A percentile compares a stretch with the other conserved stretches of the same genome.
These are phyloP conservation scores for Habropoda laboriosa DNA, from an alignment of 1,140 invertebrate species.

Conservation along the genomic window DNA sequence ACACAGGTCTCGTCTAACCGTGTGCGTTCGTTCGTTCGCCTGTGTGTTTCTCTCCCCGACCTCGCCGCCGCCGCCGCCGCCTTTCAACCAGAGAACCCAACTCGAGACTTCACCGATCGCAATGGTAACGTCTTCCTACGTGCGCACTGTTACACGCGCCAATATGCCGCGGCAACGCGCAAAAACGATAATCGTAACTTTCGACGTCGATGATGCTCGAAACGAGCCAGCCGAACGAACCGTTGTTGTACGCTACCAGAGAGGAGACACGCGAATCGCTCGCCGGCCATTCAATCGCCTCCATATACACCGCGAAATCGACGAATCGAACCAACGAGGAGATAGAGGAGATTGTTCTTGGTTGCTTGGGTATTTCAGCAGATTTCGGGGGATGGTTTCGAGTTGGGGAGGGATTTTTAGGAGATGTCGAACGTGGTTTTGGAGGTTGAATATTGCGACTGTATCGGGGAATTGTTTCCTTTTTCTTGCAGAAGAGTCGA, in stretches of 20 bases:
- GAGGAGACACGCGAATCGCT: slow-evolving; percentile 40
- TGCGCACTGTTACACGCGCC: slow-evolving; percentile 13
- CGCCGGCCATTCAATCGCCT: slow-evolving; percentile 21
- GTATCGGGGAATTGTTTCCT: no score
- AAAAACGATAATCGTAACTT: slow-evolving; percentile 67
- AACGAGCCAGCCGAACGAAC: slow-evolving; percentile 41
- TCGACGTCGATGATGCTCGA: slow-evolving; percentile 51
- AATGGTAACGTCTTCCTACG: slow-evolving; percentile 42
- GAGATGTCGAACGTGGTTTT: no score
- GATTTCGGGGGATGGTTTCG: not conserved
- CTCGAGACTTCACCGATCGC: not conserved
- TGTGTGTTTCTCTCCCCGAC: not conserved
- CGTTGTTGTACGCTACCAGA: slow-evolving; percentile 23
- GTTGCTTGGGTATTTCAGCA: not conserved
- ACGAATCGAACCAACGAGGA: not conserved
- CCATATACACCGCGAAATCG: slow-evolving; percentile 9
- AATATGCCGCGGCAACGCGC: slow-evolving; percentile 18
- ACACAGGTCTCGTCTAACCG: no score
- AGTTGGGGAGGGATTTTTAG: no score
- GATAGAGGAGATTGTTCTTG: not conserved
- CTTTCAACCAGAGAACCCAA: slow-evolving; percentile 27
- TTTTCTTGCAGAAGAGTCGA: no score
- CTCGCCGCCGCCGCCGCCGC: not conserved
- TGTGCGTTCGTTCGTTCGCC: not conserved
- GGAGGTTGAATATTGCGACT: no score